Percentiles rank a stretch among this genome's conserved stretches.
These are phyloP conservation scores for Drosophila picticornis DNA, from an alignment of 2,888 invertebrate genomes.

Conservation along the genomic window DNA sequence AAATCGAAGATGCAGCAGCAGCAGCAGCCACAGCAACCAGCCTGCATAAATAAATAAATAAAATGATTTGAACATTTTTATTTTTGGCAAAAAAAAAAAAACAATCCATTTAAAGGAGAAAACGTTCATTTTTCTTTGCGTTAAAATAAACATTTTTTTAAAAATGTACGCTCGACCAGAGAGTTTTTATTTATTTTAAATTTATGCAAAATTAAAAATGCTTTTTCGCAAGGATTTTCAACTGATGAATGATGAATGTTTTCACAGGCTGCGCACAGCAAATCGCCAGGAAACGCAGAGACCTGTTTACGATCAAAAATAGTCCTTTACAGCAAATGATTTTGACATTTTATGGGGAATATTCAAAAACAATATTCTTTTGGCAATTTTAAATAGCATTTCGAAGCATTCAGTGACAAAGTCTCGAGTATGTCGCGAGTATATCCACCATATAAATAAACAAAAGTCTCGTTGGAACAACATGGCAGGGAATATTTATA, in stretches of 20 bases:
- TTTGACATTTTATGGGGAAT: conserved; percentile 18
- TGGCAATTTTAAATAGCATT: conserved; percentile 32
- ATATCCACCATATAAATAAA: conserved; percentile 67
- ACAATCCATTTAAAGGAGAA: conserved; percentile 45
- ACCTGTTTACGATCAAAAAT: not conserved
- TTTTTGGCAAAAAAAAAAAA: conserved; percentile 44
- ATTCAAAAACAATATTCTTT: conserved; percentile 30
- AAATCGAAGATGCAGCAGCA: conserved; percentile 72
- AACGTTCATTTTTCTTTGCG: conserved; percentile 71
- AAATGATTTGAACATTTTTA: conserved; percentile 81
- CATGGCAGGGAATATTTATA: conserved; percentile 74
- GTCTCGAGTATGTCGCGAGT: conserved; percentile 73
- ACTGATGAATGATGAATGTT: conserved; percentile 54
- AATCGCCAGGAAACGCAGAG: conserved; percentile 28
- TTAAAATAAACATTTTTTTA: conserved; percentile 76
- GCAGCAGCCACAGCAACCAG: conserved; percentile 28
- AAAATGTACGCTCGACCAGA: conserved; percentile 40
- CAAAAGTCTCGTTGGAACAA: conserved; percentile 77
- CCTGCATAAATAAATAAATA: conserved; percentile 80
- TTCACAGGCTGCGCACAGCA: conserved; percentile 63
- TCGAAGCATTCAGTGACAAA: conserved; percentile 39
- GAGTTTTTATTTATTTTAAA: conserved; percentile 75
- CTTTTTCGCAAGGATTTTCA: conserved; percentile 74
- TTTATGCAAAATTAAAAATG: conserved; percentile 77
- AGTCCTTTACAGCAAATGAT: not conserved